These are phyloP conservation scores for Xestoiulus laeticollis DNA, from an alignment of 2,888 invertebrate species.

Conservation along the genomic window DNA sequence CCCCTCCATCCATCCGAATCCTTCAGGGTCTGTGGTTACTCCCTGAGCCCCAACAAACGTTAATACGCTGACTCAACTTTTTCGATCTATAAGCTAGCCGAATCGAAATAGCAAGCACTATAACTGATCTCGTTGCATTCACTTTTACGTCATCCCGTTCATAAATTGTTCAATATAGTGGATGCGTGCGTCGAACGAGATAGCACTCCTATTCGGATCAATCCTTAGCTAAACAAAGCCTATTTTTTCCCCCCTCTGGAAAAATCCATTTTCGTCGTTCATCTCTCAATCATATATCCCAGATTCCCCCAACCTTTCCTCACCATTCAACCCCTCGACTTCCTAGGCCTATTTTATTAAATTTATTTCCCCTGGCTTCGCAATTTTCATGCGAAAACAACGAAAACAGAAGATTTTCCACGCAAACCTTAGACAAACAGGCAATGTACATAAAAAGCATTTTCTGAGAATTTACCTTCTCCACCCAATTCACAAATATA, in stretches of 20 bases:
- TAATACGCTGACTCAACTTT: slow-evolving; percentile 24
- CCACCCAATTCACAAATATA: background rate
- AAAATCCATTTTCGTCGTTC: slow-evolving; percentile 29
- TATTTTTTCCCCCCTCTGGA: background rate
- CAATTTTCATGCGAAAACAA: background rate
- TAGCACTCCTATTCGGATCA: slow-evolving; percentile 22
- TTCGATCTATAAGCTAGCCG: background rate
- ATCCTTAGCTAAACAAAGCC: slow-evolving; percentile 11
- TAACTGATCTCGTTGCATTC: too few species aligned
- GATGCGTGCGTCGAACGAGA: background rate
- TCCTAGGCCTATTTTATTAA: background rate
- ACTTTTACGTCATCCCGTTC: slow-evolving; percentile 24
- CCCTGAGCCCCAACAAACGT: background rate
- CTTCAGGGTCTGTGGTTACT: background rate
- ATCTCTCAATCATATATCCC: slow-evolving; percentile 15
- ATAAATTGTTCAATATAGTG: background rate
- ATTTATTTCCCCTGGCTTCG: background rate
- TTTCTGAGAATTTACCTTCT: background rate
- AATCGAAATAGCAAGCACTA: background rate
- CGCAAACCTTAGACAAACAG: background rate
- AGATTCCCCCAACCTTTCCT: background rate
- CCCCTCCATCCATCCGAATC: background rate
- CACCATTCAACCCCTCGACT: too few species aligned
- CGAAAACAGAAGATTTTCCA: background rate
- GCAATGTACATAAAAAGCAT: background rate